Evolutionary conservation across 2,113 vertebrate species (phyloP).

Genomic region (Tupaia chinensis): DNA sequence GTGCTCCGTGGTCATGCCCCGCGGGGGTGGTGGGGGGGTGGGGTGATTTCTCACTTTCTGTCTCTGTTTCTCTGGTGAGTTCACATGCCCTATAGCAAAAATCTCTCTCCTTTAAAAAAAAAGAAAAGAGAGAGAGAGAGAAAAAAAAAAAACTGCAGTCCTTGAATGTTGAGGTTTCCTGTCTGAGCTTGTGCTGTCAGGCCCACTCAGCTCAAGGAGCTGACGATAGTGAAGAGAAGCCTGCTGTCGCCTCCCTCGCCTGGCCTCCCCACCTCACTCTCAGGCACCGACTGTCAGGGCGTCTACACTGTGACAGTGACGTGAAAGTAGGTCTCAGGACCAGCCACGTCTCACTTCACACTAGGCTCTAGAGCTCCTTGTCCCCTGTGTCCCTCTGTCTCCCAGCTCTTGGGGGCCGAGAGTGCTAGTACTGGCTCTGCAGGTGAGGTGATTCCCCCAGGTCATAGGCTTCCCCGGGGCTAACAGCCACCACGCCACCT

Average conservation of each 20-base stretch:
- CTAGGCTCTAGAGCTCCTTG: not conserved
- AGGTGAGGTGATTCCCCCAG: too few species aligned
- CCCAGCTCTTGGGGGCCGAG: not conserved
- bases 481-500: not conserved
- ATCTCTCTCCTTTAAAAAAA: too few species aligned
- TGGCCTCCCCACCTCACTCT: not conserved
- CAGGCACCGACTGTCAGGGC: not conserved
- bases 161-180: too few species aligned
- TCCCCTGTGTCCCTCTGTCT: not conserved
- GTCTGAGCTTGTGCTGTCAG: not conserved
- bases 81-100: too few species aligned
- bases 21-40: too few species aligned
- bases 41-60: too few species aligned
- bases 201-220: not conserved
- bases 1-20: too few species aligned
- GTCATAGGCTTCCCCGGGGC: not conserved
- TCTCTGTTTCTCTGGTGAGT: too few species aligned
- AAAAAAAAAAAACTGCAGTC: too few species aligned
- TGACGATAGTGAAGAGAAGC: not conserved
- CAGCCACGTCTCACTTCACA: not conserved
- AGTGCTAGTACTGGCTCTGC: not conserved
- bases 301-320: rapidly evolving
- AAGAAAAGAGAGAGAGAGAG: too few species aligned
- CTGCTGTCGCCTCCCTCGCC: not conserved
- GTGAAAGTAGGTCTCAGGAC: not conserved